Evolutionary conservation across 2,888 invertebrate species (phyloP), one percentile per base, ranked within the genome.

Genomic region (Macropis europaea): DNA sequence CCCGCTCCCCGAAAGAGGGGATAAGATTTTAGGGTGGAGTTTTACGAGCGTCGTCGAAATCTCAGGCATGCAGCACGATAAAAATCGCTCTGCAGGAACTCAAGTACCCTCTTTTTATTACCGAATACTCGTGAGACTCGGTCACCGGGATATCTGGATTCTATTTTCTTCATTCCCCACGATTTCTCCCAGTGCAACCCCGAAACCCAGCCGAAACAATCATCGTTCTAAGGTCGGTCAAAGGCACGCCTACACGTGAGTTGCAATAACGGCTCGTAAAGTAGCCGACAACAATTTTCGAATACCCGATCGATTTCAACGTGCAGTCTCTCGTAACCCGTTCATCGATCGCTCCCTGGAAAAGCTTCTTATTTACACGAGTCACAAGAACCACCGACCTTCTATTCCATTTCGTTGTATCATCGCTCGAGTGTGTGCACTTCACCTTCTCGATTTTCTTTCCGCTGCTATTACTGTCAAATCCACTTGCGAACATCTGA

Each of bases 1-100:
- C 47, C 54, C 48, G 42, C 61, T 50, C 48, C 40, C 45, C 45
- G 13, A 24, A 36, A 40, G 26, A 38, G 54, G 53, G 69, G 60
- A 30, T 67, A 61, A 70, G 63, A 69, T 62, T 73, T 69, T 57
- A 63, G 67, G 70, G 73, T 60, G 53, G 67, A 68, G 71, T 74
- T 77, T 81, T 81, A 81, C 73, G 80, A 77, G 56, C 66, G 57
- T 30, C 38, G 36, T 53, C 60, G 67, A 82, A 82, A 82, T 77
- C 76, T 81, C 73, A 40, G 67, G 72, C 64, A 72, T 69, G 69
- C 67, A 32, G 68, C 78, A 48, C 77, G 73, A 79, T 82, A 79
- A 75, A 79, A 82, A 82, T 40, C 68, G 70, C 64, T 61, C 76
- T 22, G 43, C 61, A 56, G 57, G 63, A 73, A 38, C 50, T 42